These are phyloP conservation scores for Coracias cyanogaster DNA, from an alignment of 2,797 vertebrate genomes.

Conservation along the genomic window DNA sequence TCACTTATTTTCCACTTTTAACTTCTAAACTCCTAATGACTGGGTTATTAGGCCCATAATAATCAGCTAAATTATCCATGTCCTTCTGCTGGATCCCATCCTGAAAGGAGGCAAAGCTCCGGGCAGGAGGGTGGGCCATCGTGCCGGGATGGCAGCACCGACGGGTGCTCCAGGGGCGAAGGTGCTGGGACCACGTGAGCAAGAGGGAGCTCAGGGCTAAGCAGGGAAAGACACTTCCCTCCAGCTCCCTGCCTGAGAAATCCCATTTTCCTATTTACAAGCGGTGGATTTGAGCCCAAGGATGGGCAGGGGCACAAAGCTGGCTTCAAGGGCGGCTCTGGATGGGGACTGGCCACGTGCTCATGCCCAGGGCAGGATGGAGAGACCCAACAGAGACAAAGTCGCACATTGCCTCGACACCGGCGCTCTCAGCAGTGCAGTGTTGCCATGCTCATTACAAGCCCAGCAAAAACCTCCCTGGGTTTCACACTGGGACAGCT, in stretches of 20 bases:
- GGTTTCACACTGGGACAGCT: background rate
- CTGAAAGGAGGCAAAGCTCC: background rate
- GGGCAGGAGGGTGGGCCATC: background rate
- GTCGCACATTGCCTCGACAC: accelerated
- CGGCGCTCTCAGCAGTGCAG: background rate
- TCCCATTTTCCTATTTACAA: background rate
- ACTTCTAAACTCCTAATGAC: constrained; percentile 42
- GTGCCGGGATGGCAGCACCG: accelerated
- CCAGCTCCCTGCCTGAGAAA: background rate
- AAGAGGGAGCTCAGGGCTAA: background rate
- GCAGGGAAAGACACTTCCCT: background rate
- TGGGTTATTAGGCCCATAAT: constrained; percentile 18
- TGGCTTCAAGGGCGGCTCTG: accelerated
- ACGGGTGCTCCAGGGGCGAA: accelerated
- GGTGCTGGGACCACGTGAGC: accelerated
- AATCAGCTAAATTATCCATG: background rate
- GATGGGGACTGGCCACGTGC: background rate
- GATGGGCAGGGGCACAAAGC: accelerated
- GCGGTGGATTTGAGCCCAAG: background rate
- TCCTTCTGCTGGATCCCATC: constrained; percentile 14
- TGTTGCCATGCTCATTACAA: background rate
- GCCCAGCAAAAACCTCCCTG: background rate
- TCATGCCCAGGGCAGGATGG: background rate
- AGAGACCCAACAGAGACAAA: background rate
- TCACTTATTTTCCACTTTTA: background rate